Evolutionary conservation across 2,797 vertebrate genomes (phyloP).

Genomic region (Limosa lapponica): DNA sequence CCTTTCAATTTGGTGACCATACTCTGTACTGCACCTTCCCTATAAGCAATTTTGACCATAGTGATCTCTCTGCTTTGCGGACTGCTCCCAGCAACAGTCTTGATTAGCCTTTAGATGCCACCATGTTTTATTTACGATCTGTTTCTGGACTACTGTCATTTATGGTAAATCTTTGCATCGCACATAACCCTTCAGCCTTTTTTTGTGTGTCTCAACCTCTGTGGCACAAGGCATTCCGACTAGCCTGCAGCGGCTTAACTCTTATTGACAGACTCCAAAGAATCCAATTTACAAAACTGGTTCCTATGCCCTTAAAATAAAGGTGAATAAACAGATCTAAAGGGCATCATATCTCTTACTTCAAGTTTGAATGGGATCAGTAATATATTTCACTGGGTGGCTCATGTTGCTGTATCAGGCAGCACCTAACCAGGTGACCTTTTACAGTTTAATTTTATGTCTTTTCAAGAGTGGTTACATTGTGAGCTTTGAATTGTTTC

Average conservation of each 20-base stretch:
- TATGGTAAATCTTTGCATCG: neutral
- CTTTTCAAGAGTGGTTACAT: neutral
- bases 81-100: neutral
- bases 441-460: slow-evolving; percentile 5
- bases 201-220: neutral
- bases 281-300: slow-evolving; percentile 26
- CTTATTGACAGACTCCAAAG: slow-evolving; percentile 41
- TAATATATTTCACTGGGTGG: neutral
- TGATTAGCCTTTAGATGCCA: neutral
- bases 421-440: slow-evolving; percentile 20
- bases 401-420: neutral
- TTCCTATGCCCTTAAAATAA: slow-evolving; percentile 42
- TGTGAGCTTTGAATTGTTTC: neutral
- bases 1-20: neutral
- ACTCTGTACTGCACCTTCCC: neutral
- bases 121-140: neutral
- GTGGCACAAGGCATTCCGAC: neutral
- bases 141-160: neutral
- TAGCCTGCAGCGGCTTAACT: neutral
- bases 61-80: neutral
- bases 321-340: slow-evolving; percentile 62
- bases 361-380: neutral
- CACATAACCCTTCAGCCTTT: neutral
- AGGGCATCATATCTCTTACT: slow-evolving; percentile 20
- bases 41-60: neutral